phyloP scores from a whole-genome alignment of 2,797 vertebrate genomes.

The Takifugu ocellatus region DNA sequence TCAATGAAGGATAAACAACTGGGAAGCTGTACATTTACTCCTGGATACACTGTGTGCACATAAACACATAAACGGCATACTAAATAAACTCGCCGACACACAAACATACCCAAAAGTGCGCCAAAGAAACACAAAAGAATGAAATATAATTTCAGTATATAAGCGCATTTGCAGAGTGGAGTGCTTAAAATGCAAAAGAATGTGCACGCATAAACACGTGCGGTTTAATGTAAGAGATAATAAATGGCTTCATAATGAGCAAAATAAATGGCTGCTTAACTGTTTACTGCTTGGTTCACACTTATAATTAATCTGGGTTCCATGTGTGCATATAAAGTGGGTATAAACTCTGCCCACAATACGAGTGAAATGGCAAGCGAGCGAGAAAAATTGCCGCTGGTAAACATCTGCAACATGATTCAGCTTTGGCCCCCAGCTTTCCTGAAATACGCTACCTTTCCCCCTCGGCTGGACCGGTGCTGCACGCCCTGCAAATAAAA shows the following conservation, averaged over 20 bases:
- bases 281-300: constrained; percentile 72
- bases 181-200: constrained; percentile 60
- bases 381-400: constrained; percentile 50
- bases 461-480: constrained; percentile 16
- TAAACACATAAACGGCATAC: background rate
- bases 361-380: constrained; percentile 37
- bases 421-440: constrained; percentile 39
- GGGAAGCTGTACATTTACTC: constrained; percentile 39
- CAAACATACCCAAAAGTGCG: constrained; percentile 4
- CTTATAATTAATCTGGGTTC: constrained; percentile 71
- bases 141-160: constrained; percentile 45
- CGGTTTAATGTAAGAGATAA: constrained; percentile 69
- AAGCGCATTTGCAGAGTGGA: constrained; percentile 46
- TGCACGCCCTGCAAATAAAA: constrained; percentile 41
- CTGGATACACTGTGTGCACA: constrained; percentile 19
- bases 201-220: constrained; percentile 50
- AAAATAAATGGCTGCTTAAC: constrained; percentile 71
- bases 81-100: constrained; percentile 3
- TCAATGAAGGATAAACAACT: constrained; percentile 63
- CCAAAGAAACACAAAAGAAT: constrained; percentile 24
- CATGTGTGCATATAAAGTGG: constrained; percentile 71
- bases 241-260: constrained; percentile 68
- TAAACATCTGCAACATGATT: constrained; percentile 58
- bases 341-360: constrained; percentile 53
- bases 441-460: constrained; percentile 21